Evolutionary conservation across 2,113 vertebrate genomes (phyloP), one percentile per base, ranked within the genome.

Genomic region (Muntiacus muntjak): DNA sequence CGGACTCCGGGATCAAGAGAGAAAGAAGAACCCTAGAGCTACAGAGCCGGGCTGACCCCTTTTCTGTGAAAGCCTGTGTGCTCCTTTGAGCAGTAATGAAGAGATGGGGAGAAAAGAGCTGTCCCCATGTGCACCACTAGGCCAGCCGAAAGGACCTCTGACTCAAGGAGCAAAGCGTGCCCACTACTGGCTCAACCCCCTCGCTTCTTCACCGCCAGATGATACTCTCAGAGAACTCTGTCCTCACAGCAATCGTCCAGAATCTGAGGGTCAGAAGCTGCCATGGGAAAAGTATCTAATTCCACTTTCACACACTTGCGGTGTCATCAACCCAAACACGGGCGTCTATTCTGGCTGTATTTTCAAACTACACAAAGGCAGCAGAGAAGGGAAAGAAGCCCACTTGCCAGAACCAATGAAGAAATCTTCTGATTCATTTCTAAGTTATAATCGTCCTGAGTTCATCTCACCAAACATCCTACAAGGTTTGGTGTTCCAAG

Each of bases 21-120:
- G 87, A 98, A 98, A 96, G 94, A 90, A 96, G 94, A 97, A 92
- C 87, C 91, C 96, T 97, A 54, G 11, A 96, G 94, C 95, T 97
- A 97, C 60, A 0, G 89, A 94, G 93, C 93, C 89, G 54, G 89
- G n/a, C 86, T 97, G 96, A 95, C 89, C 94, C 79, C 95, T 40
- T 97, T 98, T 98, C 95, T 94, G 82, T 95, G 95, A 97, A 89
- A 90, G 67, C 93, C 87, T 98, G 89, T 94, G 87, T 84, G 74
- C 40, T 93, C 88, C 87, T 97, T 97, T 98, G 96, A 97, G 86
- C 16, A 47, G 50, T 52, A 76, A 57, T 90, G 97, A 95, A 95
- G 96, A 96, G n/a, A 50, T 36, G 89, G 87, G 88, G 96, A 94
- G 84, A 97, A 97, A 95, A 95, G 96, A 89, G 60, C 14, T 54